These are phyloP conservation scores for Crenuchus spilurus DNA, from an alignment of 2,797 vertebrate genomes.

Conservation along the genomic window DNA sequence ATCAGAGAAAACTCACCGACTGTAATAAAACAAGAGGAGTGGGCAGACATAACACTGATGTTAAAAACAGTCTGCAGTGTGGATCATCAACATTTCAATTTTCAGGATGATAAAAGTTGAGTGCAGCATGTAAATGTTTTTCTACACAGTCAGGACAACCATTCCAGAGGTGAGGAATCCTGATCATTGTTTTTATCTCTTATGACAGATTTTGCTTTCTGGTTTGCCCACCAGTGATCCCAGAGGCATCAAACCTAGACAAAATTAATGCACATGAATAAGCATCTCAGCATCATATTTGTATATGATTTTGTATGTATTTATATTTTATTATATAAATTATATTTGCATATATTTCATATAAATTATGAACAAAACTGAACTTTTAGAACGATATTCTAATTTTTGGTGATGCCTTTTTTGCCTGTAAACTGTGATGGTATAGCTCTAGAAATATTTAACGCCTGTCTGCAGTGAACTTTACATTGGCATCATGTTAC, in stretches of 20 bases:
- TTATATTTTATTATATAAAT: no score
- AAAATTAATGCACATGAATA: background rate
- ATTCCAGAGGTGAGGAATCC: background rate
- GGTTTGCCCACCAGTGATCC: background rate
- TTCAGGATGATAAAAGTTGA: background rate
- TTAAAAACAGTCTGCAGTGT: conserved; percentile 17
- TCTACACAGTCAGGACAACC: background rate
- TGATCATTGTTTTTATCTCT: background rate
- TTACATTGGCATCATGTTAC: conserved; percentile 46
- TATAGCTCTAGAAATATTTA: conserved; percentile 29
- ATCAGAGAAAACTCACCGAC: conserved; percentile 13
- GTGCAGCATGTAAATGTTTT: background rate
- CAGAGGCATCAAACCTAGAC: background rate
- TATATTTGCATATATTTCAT: no score
- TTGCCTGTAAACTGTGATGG: conserved; percentile 15
- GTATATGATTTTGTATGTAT: no score
- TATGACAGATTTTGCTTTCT: background rate
- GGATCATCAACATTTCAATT: conserved; percentile 7
- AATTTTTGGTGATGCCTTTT: no score
- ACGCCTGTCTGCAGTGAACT: conserved; percentile 39
- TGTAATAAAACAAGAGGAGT: conserved; percentile 34
- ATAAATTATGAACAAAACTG: no score
- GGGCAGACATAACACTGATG: conserved; percentile 37
- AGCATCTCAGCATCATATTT: background rate
- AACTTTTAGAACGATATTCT: no score